Conservation (phyloP, 92 coral and sea anemone species). For the Galaxea fascicularis region DNA sequence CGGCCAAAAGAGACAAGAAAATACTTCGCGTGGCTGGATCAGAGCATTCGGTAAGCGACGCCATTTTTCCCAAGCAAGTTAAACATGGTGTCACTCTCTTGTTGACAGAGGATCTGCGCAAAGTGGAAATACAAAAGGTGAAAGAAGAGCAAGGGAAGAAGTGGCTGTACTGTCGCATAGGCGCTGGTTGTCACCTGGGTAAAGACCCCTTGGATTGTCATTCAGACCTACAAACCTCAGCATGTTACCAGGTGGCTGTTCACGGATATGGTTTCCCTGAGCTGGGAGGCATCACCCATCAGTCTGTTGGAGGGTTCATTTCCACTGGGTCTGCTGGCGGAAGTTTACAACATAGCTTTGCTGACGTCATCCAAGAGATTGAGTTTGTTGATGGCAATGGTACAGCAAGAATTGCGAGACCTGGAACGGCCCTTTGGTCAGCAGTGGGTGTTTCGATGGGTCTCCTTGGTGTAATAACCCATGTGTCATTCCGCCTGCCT, state of each 20-base stretch:
- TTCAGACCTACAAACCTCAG: slow-evolving; percentile 50
- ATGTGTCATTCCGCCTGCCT: slow-evolving; percentile 67
- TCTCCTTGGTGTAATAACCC: slow-evolving; percentile 74
- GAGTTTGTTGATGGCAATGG: slow-evolving; percentile 77
- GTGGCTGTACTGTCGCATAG: slow-evolving; percentile 64
- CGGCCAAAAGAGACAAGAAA: slow-evolving; percentile 46
- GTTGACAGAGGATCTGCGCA: slow-evolving; percentile 62
- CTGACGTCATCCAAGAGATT: slow-evolving; percentile 69
- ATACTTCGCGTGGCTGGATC: slow-evolving; percentile 73
- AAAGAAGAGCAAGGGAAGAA: slow-evolving; percentile 25
- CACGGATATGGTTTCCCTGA: slow-evolving; percentile 70
- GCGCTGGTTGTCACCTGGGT: slow-evolving; percentile 79
- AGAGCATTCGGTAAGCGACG: slow-evolving; percentile 49
- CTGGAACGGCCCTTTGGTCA: slow-evolving; percentile 52
- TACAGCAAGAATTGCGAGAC: slow-evolving; percentile 24
- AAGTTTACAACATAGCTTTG: slow-evolving; percentile 66
- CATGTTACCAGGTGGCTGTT: slow-evolving; percentile 50
- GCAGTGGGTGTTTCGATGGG: slow-evolving; percentile 87
- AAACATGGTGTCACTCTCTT: slow-evolving; percentile 59
- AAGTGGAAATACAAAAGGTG: slow-evolving; percentile 49
- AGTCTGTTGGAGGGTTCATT: slow-evolving; percentile 70
- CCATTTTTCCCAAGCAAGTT: slow-evolving; percentile 62
- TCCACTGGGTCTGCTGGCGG: slow-evolving; percentile 82
- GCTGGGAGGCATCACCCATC: slow-evolving; percentile 76
- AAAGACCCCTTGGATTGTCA: slow-evolving; percentile 45